Conservation (phyloP, 2,113 vertebrate species). For the Microcebus ravelobensis region DNA sequence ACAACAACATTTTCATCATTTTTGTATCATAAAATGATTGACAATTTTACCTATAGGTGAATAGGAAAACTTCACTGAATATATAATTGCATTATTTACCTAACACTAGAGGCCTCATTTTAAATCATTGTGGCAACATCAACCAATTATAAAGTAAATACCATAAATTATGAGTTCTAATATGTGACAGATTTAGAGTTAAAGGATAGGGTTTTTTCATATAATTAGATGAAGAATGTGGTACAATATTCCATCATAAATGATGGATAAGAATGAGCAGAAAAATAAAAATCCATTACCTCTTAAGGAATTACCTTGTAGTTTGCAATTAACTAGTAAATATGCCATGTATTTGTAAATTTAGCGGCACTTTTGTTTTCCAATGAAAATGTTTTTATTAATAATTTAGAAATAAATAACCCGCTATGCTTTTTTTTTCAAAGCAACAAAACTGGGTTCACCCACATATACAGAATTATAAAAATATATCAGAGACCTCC, state of each 20-base stretch:
- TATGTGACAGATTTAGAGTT: not conserved
- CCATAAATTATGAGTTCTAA: not conserved
- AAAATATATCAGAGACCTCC: not conserved
- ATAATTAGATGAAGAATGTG: not conserved
- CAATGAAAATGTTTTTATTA: not conserved
- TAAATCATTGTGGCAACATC: not conserved
- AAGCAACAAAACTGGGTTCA: not conserved
- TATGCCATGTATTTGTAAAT: not conserved
- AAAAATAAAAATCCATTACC: not conserved
- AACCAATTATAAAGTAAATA: not conserved
- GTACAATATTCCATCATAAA: not conserved
- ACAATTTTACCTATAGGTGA: not conserved
- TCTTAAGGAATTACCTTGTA: not conserved
- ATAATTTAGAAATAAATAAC: not conserved
- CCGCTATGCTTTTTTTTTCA: not conserved
- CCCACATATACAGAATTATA: not conserved
- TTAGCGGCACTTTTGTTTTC: not conserved
- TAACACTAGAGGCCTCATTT: not conserved
- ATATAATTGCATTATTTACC: not conserved
- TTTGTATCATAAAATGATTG: not conserved
- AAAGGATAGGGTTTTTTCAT: not conserved
- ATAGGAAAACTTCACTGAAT: not conserved
- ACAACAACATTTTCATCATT: not conserved
- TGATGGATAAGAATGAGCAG: not conserved
- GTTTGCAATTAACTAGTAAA: not conserved